Evolutionary conservation across 1,140 invertebrate genomes (phyloP).

Genomic region (Radopholus similis): DNA sequence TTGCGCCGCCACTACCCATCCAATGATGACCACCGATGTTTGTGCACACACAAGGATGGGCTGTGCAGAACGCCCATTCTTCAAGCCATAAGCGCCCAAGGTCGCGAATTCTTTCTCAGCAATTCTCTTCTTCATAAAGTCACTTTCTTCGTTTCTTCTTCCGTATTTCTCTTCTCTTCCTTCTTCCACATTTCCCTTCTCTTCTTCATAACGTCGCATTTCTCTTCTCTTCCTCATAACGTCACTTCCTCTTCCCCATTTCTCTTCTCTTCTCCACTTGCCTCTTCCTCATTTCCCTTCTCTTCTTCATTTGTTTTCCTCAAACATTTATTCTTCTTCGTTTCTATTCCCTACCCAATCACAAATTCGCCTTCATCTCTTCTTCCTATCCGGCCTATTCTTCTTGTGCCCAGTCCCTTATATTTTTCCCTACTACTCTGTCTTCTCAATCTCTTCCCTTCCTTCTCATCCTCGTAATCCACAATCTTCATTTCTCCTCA

Average conservation of each 20-base stretch:
- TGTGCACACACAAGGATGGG: too few species aligned
- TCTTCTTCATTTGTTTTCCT: too few species aligned
- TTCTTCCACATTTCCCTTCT: not conserved
- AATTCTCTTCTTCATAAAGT: not conserved
- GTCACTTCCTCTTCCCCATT: not conserved
- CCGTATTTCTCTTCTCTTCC: not conserved
- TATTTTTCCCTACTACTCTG: too few species aligned
- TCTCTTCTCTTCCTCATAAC: not conserved
- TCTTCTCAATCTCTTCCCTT: not conserved
- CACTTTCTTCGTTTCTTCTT: not conserved
- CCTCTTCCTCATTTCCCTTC: too few species aligned
- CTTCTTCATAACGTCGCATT: not conserved
- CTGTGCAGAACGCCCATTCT: too few species aligned
- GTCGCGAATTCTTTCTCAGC: not conserved
- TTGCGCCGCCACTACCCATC: too few species aligned
- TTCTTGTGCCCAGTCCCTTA: too few species aligned
- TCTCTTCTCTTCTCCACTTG: too few species aligned
- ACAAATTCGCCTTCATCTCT: not conserved
- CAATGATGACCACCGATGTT: too few species aligned
- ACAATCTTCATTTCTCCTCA: too few species aligned
- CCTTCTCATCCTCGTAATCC: too few species aligned
- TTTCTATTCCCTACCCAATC: too few species aligned
- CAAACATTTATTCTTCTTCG: not conserved
- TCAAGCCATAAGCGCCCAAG: not conserved
- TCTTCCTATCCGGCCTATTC: not conserved